Evolutionary conservation across 1,140 invertebrate species (phyloP).

Genomic region (Aplysia californica): DNA sequence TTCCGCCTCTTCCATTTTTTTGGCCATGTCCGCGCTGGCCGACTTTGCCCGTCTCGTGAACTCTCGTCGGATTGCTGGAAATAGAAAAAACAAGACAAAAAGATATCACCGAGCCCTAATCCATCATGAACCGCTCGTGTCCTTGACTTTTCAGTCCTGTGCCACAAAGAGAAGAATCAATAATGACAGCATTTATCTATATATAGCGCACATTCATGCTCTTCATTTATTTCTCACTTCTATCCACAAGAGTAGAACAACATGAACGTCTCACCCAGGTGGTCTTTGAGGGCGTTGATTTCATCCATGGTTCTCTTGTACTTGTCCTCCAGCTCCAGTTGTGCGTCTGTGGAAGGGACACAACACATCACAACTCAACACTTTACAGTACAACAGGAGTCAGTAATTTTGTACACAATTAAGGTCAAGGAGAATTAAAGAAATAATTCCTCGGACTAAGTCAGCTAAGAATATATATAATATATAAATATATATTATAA

Average conservation of each 20-base stretch:
- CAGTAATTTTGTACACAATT: neutral
- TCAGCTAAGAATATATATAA: neutral
- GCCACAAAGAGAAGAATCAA: too few relatives aligned
- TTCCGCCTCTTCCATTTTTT: constrained; percentile 47
- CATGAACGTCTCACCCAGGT: constrained; percentile 47
- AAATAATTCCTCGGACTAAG: too few relatives aligned
- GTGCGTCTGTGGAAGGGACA: constrained; percentile 46
- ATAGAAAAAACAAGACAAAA: neutral
- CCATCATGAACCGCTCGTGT: neutral
- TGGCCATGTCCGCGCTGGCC: constrained; percentile 42
- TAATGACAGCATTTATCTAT: too few relatives aligned
- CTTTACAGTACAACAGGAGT: neutral
- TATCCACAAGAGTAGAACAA: too few relatives aligned
- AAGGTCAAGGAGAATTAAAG: neutral
- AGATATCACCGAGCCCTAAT: neutral
- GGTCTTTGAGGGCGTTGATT: constrained; percentile 60
- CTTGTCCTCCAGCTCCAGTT: constrained; percentile 59
- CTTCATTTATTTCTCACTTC: too few relatives aligned
- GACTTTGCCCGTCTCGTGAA: constrained; percentile 48
- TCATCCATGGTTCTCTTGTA: constrained; percentile 58
- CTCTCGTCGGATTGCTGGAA: constrained; percentile 54
- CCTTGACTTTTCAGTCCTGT: too few relatives aligned
- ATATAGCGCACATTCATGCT: too few relatives aligned
- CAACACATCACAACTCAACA: neutral
- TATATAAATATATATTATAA: neutral